Percentiles rank a stretch among this genome's conserved stretches.
phyloP scores from a whole-genome alignment of 2,888 invertebrate genomes.

The Apeira syringaria region DNA sequence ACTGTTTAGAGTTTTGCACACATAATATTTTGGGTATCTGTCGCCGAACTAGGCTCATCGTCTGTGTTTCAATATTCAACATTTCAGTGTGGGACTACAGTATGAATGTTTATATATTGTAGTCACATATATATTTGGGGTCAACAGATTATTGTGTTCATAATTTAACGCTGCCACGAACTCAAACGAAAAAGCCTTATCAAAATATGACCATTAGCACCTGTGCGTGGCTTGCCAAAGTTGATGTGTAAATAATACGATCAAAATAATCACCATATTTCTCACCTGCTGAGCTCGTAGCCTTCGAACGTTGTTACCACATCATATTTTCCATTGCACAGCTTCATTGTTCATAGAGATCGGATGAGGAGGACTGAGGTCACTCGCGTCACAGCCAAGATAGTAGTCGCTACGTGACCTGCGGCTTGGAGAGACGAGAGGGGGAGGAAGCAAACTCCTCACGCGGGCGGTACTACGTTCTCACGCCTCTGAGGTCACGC shows the following conservation, averaged over 20 bases:
- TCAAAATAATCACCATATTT: constrained; percentile 6
- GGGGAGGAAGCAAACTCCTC: constrained; percentile 31
- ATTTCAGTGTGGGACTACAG: too few relatives aligned
- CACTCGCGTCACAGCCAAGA: constrained; percentile 32
- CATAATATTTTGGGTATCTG: too few relatives aligned
- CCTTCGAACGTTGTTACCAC: constrained; percentile 11
- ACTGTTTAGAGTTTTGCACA: too few relatives aligned
- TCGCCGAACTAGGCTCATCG: too few relatives aligned
- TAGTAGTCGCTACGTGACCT: constrained; percentile 11
- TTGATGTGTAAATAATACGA: neutral
- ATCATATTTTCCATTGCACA: constrained; percentile 24
- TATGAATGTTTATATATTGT: too few relatives aligned
- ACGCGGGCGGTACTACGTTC: constrained; percentile 66
- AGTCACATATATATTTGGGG: too few relatives aligned
- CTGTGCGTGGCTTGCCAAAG: too few relatives aligned
- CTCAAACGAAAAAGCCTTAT: too few relatives aligned
- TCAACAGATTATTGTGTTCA: too few relatives aligned
- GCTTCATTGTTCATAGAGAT: constrained; percentile 39
- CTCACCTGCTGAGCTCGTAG: constrained; percentile 8
- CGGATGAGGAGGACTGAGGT: constrained; percentile 44
- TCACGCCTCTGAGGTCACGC: constrained; percentile 80
- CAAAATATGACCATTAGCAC: too few relatives aligned
- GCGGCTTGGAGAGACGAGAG: constrained; percentile 27
- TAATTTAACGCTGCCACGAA: too few relatives aligned
- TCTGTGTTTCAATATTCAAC: too few relatives aligned